Base-by-base conservation (phyloP, 1,140 invertebrate species). In the Venturia canescens region DNA sequence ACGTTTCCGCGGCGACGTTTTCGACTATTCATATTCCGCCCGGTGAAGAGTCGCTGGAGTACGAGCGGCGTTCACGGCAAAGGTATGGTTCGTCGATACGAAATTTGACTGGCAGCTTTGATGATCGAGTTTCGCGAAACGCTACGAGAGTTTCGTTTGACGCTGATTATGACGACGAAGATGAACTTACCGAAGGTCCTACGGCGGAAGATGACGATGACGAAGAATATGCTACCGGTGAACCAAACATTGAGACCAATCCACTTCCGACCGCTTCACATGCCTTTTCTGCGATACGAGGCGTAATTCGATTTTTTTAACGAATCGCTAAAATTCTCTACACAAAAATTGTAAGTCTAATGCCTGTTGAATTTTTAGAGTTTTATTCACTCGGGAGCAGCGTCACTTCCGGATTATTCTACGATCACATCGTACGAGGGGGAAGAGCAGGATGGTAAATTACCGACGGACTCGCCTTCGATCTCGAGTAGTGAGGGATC, bases 181-280 rank as follows among this genome's bases (percentile, higher is more conserved):
- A 76, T 7, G 50, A 60, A 60, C 63, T 53, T 9, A 60, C 27
- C 44, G 72, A 60, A 4, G 29, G 23, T 27, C 29, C 48, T 16
- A 21, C 16, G 9, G 29, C 48, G 16, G 72, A 76, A 34, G 72
- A 21, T 21, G 50, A 60, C 38, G 72, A 78, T 7, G 67, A 69
- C 15, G 67, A 78, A 23, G 34, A 67, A n/a, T 69, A 78, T 69
- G 44, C 63, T 21, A 21, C 44, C 15, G 77, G 48, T 11, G 77
- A 50, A 31, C 77, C 57, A 13, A 67, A 6, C 3, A 67, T 26
- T 48, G 23, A 57, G 77, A 70, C n/a, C 34, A 23, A 9, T 27
- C 3, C 34, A 16, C 5, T 21, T 48, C 63, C 77, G 69, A 48
- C 77, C 16, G 23, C 67, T 7, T 57, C 16, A 15, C 23, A 78